Evolutionary conservation across 2,888 invertebrate species (phyloP).

Genomic region (Anoncus sp.): DNA sequence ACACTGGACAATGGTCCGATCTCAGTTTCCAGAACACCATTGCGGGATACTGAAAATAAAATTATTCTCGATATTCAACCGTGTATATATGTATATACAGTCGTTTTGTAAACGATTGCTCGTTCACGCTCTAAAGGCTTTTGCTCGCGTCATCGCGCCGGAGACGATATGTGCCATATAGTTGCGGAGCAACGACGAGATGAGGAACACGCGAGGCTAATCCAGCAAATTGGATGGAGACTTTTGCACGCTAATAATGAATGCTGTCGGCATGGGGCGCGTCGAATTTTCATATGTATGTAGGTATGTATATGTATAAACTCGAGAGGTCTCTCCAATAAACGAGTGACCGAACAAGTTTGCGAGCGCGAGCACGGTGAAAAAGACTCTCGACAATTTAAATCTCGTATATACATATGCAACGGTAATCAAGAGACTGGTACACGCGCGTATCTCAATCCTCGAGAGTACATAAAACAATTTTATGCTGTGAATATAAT

Average conservation of each 20-base stretch:
- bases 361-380: conserved; percentile 32
- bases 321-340: conserved; percentile 23
- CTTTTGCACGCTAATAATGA: conserved; percentile 60
- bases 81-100: conserved; percentile 13
- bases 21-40: conserved; percentile 42
- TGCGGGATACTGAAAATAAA: conserved; percentile 25
- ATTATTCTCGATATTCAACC: background rate
- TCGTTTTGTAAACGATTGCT: conserved; percentile 50
- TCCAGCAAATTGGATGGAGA: conserved; percentile 71
- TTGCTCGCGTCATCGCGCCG: conserved; percentile 29
- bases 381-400: conserved; percentile 45
- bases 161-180: conserved; percentile 21
- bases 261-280: conserved; percentile 48
- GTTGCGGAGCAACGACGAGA: conserved; percentile 34
- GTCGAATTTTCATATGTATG: conserved; percentile 47
- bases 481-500: conserved; percentile 24
- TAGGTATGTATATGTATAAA: no score
- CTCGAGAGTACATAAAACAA: conserved; percentile 37
- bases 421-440: conserved; percentile 26
- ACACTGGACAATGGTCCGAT: conserved; percentile 10
- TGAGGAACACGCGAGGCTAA: conserved; percentile 60
- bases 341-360: conserved; percentile 55
- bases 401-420: conserved; percentile 24
- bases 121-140: conserved; percentile 41
- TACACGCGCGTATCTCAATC: background rate